Evolutionary conservation across 2,797 vertebrate genomes (phyloP).

Genomic region (Typhlichthys subterraneus): DNA sequence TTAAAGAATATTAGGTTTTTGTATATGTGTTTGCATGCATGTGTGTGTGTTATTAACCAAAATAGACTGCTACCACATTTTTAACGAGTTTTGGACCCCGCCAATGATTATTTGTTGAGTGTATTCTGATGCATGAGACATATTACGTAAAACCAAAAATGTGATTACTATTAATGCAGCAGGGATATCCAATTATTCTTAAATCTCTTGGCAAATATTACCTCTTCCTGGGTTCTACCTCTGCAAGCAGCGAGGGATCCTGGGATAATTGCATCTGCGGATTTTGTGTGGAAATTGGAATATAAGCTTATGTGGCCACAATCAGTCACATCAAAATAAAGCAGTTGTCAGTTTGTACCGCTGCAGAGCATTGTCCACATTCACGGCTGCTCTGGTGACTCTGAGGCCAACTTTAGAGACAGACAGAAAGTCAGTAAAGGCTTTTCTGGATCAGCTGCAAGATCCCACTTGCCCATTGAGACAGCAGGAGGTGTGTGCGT

Average conservation of each 20-base stretch:
- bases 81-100: conserved; percentile 55
- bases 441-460: conserved; percentile 31
- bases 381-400: conserved; percentile 19
- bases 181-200: conserved; percentile 73
- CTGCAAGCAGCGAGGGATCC: conserved; percentile 56
- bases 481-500: conserved; percentile 4
- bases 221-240: conserved; percentile 68
- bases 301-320: conserved; percentile 42
- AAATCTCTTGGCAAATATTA: conserved; percentile 76
- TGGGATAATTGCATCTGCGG: conserved; percentile 59
- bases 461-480: conserved; percentile 58
- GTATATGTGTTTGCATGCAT: conserved; percentile 2
- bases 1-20: background rate
- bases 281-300: conserved; percentile 56
- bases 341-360: conserved; percentile 9
- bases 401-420: conserved; percentile 24
- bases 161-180: conserved; percentile 72
- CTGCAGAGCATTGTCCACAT: background rate
- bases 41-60: conserved; percentile 8
- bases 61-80: conserved; percentile 38
- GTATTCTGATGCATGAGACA: conserved; percentile 59
- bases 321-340: conserved; percentile 50
- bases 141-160: conserved; percentile 65
- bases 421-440: conserved; percentile 22
- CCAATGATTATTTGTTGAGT: conserved; percentile 59